Base-by-base conservation (phyloP, 64 coral and sea anemone species). In the Pachyseris speciosa region DNA sequence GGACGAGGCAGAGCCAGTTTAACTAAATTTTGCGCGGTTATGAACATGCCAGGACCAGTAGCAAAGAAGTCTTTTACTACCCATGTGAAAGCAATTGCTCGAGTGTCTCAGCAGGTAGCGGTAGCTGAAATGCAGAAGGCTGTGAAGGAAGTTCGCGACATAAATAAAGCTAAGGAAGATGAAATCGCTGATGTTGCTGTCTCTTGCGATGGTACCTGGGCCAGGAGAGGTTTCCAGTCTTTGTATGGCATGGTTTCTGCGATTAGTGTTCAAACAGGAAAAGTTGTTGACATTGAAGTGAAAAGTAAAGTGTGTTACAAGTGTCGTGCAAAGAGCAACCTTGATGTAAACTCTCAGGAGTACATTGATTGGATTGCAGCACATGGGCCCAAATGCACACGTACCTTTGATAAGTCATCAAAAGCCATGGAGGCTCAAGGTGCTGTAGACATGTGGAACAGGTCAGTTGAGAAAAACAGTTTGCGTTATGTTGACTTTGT, bases 341-440 rank as follows among this genome's bases (percentile, higher is more conserved):
- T 64, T 7, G 81, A 92, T 50, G 49, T 16, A 44, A 64, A 27
- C 22, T 92, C 57, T 42, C 81, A 74, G 52, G 69, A 92, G 40
- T 86, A 86, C 69, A 83, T 74, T 12, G 24, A 92, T 39, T 92
- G 90, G 90, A 92, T 66, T 51, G 83, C 71, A 72, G 48, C 45
- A 28, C 83, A 86, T 64, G 67, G 41, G 36, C 70, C 80, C 69
- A 83, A 64, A 48, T 91, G 47, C 24, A 31, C 51, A 12, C 60
- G 32, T 5, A 80, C 39, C 28, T 84, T 91, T 60, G 52, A 31
- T 22, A 84, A 91, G 79, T 71, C 61, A 32, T 91, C 58, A 0
- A 77, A 92, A 69, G 90, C 53, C 64, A 86, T 92, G 90, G 90
- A 92, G 37, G 53, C 90, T n/a, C n/a, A n/a, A n/a, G n/a, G n/a